Evolutionary conservation across 1,140 invertebrate genomes (phyloP).

Genomic region (Centruroides vittatus): DNA sequence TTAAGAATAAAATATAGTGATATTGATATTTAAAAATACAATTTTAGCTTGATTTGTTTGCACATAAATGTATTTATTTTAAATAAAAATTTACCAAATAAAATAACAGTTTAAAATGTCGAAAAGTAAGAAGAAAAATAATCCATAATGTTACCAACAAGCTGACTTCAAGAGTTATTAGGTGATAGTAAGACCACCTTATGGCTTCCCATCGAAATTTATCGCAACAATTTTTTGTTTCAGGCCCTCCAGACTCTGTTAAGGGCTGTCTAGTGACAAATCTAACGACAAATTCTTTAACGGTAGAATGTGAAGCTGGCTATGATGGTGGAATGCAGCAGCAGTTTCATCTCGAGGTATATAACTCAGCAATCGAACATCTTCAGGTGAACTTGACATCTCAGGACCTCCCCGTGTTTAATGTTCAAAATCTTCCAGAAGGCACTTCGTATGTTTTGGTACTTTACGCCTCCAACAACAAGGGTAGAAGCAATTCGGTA

Average conservation of each 20-base stretch:
- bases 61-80: too few species aligned
- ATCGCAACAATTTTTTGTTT: neutral
- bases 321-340: constrained; percentile 65
- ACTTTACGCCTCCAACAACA: constrained; percentile 18
- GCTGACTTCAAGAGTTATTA: too few species aligned
- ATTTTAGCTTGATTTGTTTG: too few species aligned
- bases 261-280: constrained; percentile 74
- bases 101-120: too few species aligned
- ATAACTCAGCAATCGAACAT: constrained; percentile 32
- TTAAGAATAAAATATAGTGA: too few species aligned
- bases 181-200: too few species aligned
- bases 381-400: constrained; percentile 15
- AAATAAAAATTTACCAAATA: too few species aligned
- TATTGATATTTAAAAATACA: too few species aligned
- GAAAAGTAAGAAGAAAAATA: too few species aligned
- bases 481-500: constrained; percentile 16
- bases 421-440: constrained; percentile 14
- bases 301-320: constrained; percentile 57
- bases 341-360: constrained; percentile 63
- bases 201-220: too few species aligned
- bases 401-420: constrained; percentile 16
- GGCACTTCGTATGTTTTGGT: constrained; percentile 15
- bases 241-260: constrained; percentile 49
- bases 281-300: constrained; percentile 61
- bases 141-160: too few species aligned